Conservation (phyloP, 2,888 invertebrate genomes). For the Pterobdella sp. region DNA sequence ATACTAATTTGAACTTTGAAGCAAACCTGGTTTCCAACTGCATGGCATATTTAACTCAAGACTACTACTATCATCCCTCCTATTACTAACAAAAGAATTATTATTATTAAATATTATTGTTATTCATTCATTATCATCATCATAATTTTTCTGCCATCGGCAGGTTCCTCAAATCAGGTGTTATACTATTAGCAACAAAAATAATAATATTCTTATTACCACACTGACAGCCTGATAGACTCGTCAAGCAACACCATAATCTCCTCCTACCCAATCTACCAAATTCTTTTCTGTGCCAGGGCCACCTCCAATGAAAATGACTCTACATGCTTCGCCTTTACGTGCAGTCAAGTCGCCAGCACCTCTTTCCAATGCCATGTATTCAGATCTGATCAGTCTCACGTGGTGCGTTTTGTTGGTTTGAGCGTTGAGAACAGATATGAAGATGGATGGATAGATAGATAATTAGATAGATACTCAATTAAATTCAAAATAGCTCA, state of each 20-base stretch:
- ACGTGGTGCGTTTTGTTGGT: conserved; percentile 85
- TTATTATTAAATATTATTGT: background rate
- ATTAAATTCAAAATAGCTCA: background rate
- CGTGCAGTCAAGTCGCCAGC: conserved; percentile 82
- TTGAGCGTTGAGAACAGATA: too few species aligned
- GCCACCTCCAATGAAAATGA: conserved; percentile 71
- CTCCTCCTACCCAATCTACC: conserved; percentile 78
- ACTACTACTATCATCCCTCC: too few species aligned
- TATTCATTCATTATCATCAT: background rate
- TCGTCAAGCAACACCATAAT: conserved; percentile 71
- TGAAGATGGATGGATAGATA: background rate
- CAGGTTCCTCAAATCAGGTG: too few species aligned
- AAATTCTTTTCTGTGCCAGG: conserved; percentile 87
- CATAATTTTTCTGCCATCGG: background rate
- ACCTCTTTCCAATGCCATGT: conserved; percentile 91
- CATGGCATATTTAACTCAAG: too few species aligned
- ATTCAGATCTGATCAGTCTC: conserved; percentile 86
- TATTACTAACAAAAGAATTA: too few species aligned
- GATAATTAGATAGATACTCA: background rate
- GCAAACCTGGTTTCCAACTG: too few species aligned
- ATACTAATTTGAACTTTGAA: too few species aligned
- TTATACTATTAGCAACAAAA: too few species aligned
- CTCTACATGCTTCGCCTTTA: conserved; percentile 92
- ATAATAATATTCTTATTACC: too few species aligned
- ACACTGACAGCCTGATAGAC: conserved; percentile 59